Conservation (phyloP, 2,888 invertebrate species). For the Hipparchia sbordonii region DNA sequence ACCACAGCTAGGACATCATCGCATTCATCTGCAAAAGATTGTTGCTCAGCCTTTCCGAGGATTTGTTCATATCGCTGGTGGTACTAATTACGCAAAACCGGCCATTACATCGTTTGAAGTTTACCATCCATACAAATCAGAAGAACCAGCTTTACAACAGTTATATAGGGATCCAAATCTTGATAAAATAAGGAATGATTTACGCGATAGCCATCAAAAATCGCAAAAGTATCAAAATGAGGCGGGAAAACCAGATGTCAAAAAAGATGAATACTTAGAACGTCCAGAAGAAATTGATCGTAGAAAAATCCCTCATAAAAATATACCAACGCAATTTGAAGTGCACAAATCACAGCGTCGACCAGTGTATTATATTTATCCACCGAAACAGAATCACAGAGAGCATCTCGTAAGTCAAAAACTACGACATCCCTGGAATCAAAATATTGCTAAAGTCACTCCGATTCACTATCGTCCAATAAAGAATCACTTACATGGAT, state of each 20-base stretch:
- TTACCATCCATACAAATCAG: slow-evolving; percentile 72
- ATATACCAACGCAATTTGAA: slow-evolving; percentile 65
- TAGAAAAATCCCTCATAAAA: slow-evolving; percentile 64
- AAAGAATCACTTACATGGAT: slow-evolving; percentile 63
- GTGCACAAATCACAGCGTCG: slow-evolving; percentile 65
- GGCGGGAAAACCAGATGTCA: slow-evolving; percentile 61
- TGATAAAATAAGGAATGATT: slow-evolving; percentile 62
- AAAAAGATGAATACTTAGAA: slow-evolving; percentile 68
- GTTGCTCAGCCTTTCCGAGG: slow-evolving; percentile 59
- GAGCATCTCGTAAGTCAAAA: slow-evolving; percentile 65
- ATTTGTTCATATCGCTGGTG: slow-evolving; percentile 53
- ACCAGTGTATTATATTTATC: slow-evolving; percentile 66
- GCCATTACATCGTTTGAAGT: slow-evolving; percentile 64
- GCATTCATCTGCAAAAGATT: slow-evolving; percentile 52
- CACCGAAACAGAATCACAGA: slow-evolving; percentile 50
- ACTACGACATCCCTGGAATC: slow-evolving; percentile 73
- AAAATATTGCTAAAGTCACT: slow-evolving; percentile 68
- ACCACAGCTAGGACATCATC: slow-evolving; percentile 66
- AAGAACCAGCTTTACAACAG: slow-evolving; percentile 63
- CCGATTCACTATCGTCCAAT: slow-evolving; percentile 72
- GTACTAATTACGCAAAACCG: slow-evolving; percentile 51
- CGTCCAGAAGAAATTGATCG: slow-evolving; percentile 63
- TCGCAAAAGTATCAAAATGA: slow-evolving; percentile 66
- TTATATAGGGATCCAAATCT: slow-evolving; percentile 69
- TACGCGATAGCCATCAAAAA: slow-evolving; percentile 59